phyloP scores from a whole-genome alignment of 2,797 vertebrate species.

The Hydrophis major region DNA sequence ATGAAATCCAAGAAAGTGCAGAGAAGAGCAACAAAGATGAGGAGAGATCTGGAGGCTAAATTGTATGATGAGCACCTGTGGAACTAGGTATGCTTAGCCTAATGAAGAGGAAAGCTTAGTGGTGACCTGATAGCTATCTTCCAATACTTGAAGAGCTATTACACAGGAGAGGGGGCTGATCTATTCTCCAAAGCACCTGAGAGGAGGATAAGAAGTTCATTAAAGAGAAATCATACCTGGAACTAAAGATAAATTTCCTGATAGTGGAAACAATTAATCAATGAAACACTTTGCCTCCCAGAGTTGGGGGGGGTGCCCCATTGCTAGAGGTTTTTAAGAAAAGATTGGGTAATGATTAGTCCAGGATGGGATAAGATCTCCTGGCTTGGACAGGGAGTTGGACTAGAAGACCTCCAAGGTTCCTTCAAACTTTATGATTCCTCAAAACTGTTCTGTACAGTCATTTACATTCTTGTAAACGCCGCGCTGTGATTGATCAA shows the following conservation, averaged over 20 bases:
- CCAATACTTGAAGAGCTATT: background rate
- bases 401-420: too few relatives aligned
- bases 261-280: background rate
- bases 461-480: too few relatives aligned
- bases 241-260: background rate
- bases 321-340: background rate
- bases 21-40: background rate
- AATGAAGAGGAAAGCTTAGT: background rate
- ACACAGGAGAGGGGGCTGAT: background rate
- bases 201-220: background rate
- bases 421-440: background rate
- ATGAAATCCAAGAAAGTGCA: background rate
- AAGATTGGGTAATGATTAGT: background rate
- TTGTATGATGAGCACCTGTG: background rate
- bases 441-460: background rate
- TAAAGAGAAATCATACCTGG: background rate
- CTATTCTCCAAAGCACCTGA: background rate
- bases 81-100: background rate
- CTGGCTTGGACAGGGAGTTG: background rate
- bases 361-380: background rate
- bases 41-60: background rate
- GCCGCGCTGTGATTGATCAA: too few relatives aligned
- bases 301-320: too few relatives aligned
- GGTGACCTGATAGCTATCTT: background rate
- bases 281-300: background rate